Evolutionary conservation across 2,113 vertebrate genomes (phyloP).

Genomic region (Vulpes lagopus): DNA sequence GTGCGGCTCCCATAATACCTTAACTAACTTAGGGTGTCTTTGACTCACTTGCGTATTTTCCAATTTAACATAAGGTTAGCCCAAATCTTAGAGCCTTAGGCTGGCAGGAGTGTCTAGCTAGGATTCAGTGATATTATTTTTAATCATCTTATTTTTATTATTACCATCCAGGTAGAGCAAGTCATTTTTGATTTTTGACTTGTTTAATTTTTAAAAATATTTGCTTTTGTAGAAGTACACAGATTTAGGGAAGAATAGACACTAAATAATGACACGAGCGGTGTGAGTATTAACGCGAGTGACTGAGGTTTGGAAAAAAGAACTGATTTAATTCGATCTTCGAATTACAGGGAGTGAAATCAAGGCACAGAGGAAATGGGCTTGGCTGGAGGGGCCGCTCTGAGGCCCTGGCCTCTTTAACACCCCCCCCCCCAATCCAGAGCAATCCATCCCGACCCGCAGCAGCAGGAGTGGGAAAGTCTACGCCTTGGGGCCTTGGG

Average conservation of each 20-base stretch:
- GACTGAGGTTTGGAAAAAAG: not conserved
- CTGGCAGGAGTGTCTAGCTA: not conserved
- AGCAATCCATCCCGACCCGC: rapidly evolving
- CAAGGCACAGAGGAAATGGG: constrained; percentile 3
- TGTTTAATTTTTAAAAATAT: constrained; percentile 41
- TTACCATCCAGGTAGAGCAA: not conserved
- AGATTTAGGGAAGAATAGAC: not conserved
- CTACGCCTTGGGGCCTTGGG: not conserved
- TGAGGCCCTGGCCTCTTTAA: not conserved
- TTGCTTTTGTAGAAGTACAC: constrained; percentile 25
- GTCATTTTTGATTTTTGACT: constrained; percentile 25
- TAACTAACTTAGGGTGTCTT: not conserved
- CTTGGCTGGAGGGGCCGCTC: not conserved
- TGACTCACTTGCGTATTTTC: not conserved
- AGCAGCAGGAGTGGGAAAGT: not conserved
- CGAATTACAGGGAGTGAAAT: not conserved
- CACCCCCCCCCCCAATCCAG: not conserved
- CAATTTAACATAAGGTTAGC: not conserved
- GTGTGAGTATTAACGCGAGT: not conserved
- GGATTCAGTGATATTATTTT: not conserved
- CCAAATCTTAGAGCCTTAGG: not conserved
- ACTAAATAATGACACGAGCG: not conserved
- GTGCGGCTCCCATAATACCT: not conserved
- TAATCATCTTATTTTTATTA: constrained; percentile 30
- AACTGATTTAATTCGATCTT: not conserved